Percentiles rank a stretch among this genome's conserved stretches.
Conservation (phyloP, 2,888 invertebrate genomes). For the Heliconius ethilla region DNA sequence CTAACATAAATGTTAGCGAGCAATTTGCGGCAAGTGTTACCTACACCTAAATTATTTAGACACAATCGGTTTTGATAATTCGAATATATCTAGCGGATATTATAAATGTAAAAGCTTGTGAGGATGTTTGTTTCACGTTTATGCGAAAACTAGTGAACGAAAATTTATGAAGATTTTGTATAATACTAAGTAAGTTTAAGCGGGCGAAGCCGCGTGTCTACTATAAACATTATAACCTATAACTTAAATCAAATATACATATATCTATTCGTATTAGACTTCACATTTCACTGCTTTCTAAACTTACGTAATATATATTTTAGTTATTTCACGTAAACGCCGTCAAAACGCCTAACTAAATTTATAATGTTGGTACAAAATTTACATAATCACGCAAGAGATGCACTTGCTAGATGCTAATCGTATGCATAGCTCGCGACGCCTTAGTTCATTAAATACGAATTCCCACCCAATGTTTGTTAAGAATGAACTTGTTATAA, state of each 20-base stretch:
- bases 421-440: conserved; percentile 63
- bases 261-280: conserved; percentile 22
- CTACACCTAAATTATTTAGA: conserved; percentile 51
- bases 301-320: conserved; percentile 38
- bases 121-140: too few relatives aligned
- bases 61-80: conserved; percentile 50
- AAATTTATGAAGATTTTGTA: too few relatives aligned
- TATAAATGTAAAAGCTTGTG: too few relatives aligned
- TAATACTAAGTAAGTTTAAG: too few relatives aligned
- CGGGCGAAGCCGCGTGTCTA: too few relatives aligned
- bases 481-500: conserved; percentile 43
- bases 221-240: too few relatives aligned
- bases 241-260: conserved; percentile 22
- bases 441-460: conserved; percentile 58
- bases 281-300: conserved; percentile 41
- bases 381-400: conserved; percentile 71
- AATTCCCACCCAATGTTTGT: conserved; percentile 44
- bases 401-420: conserved; percentile 63
- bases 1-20: conserved; percentile 51
- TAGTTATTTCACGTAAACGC: conserved; percentile 41
- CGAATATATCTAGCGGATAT: conserved; percentile 43
- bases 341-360: conserved; percentile 58
- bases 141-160: too few relatives aligned
- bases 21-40: conserved; percentile 61
- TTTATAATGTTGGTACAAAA: conserved; percentile 59